Evolutionary conservation across 2,888 invertebrate genomes (phyloP), one percentile per base, ranked within the genome.

Genomic region (Thyatira batis): DNA sequence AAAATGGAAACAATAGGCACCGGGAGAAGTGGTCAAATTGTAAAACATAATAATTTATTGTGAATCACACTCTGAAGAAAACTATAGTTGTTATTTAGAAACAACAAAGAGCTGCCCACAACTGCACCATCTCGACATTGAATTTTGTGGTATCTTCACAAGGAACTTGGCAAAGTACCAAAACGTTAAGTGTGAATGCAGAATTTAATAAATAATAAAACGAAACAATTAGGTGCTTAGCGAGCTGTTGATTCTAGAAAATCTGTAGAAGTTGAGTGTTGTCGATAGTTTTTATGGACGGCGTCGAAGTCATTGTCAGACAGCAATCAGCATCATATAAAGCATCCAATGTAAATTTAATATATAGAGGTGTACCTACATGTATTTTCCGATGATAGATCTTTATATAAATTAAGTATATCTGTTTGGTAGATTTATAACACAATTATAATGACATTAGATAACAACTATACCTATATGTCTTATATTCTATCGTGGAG

Each of bases 161-260:
- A 78, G 79, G 79, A 83, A 81, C 80, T 87, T 87, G 88, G 87
- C 87, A 84, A 76, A 74, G 73, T 65, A 82, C 85, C 88, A 89
- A 86, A 73, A 72, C 61, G 61, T 58, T 61, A 54, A 58, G 61
- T 64, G 58, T 64, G 58, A 48, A 57, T 65, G 58, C 64, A 68
- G 59, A 63, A 20, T 46, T 25, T 23, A 17, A n/a, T 39, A 25
- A 17, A 17, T 39, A 5, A 13, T 33, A 11, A 30, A 30, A 30
- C 28, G n/a, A 30, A 30, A 3, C 10, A 30, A 10, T 11, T 3
- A 11, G 11, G 33, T 33, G 13, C 6, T 33, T 23, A 23, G 3
- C n/a, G n/a, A n/a, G n/a, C n/a, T n/a, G n/a, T n/a, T n/a, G n/a
- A n/a, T n/a, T n/a, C n/a, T n/a, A n/a, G n/a, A n/a, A n/a, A n/a